Evolutionary conservation across 1,140 invertebrate genomes (phyloP).

Genomic region (Hesperophylax magnus): DNA sequence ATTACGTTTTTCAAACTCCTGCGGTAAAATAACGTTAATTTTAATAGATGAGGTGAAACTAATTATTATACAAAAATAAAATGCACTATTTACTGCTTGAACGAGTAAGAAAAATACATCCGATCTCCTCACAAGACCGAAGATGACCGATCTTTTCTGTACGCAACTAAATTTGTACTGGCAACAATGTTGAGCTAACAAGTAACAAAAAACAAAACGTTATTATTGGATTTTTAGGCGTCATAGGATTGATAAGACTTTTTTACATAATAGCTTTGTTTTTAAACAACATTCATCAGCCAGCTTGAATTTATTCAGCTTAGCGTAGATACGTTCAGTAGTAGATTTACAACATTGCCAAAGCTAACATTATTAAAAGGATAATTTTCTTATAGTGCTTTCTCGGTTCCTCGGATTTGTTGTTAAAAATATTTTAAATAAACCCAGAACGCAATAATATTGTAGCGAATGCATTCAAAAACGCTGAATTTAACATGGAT

Average conservation of each 20-base stretch:
- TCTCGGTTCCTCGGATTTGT: not conserved
- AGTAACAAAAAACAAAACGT: not conserved
- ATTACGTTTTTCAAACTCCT: too few species aligned
- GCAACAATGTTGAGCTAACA: not conserved
- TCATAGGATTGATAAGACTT: not conserved
- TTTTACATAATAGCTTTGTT: not conserved
- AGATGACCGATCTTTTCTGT: not conserved
- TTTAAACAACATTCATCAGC: not conserved
- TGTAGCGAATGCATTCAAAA: not conserved
- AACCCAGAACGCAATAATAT: too few species aligned
- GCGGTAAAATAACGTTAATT: too few species aligned
- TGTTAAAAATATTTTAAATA: not conserved
- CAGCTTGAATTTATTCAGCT: not conserved
- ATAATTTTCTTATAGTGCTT: not conserved
- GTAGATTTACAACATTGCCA: conserved; percentile 24
- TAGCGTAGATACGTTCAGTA: conserved; percentile 10
- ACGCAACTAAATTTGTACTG: not conserved
- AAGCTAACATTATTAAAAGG: not conserved
- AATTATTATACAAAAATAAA: too few species aligned
- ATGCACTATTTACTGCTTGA: too few species aligned
- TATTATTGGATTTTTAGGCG: not conserved
- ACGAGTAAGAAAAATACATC: not conserved
- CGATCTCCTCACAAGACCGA: not conserved
- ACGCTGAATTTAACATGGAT: not conserved
- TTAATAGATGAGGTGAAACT: too few species aligned